Base-by-base conservation (phyloP, 2,113 vertebrate species). In the Mus pahari region DNA sequence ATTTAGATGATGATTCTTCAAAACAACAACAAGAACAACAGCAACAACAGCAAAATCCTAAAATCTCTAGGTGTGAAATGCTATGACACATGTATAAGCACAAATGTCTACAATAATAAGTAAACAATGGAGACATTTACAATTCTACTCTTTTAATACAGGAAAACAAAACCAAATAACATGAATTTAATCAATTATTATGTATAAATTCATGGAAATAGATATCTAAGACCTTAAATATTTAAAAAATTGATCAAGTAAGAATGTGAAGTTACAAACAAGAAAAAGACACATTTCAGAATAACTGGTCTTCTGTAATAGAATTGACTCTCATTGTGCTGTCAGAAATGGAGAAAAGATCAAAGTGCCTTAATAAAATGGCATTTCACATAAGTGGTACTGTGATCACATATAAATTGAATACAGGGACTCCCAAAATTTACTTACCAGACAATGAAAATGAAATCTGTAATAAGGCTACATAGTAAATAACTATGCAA, bases 371-470 rank as follows among this genome's bases (percentile, higher is more conserved):
- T 75, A 86, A 86, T 87, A 81, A 94, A 95, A 93, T 95, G 78
- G 39, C 17, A 79, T 94, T 94, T 90, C 70, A 84, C 66, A 88
- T 16, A 92, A 92, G 96, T 78, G 42, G 55, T 91, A 36, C 42
- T 89, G 83, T 93, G 84, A 90, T 95, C 93, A 93, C 60, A 92
- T 24, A 73, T 60, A 96, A 90, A 96, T 90, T 94, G 83, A 91
- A 94, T 94, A 94, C 58, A 90, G 64, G 91, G 71, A 77, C 24
- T 95, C 50, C 17, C 68, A 89, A 22, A n/a, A 90, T 97, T 74
- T 88, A 71, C 58, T 66, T 92, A 50, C 14, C 90, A 92, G 75
- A 92, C 68, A 94, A 66, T 91, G 14, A 94, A 93, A 97, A 96
- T 86, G 66, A 93, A 96, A 96, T 86, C 36, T 88, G 1, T 79